These are phyloP conservation scores for Smutsia temminckii DNA, from an alignment of 2,797 vertebrate genomes.

Conservation along the genomic window DNA sequence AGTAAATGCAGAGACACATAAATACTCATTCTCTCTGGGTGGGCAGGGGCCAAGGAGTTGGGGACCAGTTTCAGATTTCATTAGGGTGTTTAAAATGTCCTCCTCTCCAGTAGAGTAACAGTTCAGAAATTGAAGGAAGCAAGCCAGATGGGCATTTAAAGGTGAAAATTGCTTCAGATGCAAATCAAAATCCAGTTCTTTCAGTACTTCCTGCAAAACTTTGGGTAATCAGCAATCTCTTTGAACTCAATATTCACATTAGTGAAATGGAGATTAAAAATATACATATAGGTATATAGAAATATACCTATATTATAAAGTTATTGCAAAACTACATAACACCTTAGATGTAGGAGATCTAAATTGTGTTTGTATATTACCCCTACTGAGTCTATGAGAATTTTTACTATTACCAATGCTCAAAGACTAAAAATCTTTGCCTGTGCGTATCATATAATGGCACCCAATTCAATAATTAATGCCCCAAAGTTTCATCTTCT, in stretches of 20 bases:
- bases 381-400: not conserved
- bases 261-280: not conserved
- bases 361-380: too few relatives aligned
- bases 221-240: not conserved
- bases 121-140: not conserved
- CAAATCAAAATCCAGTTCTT: not conserved
- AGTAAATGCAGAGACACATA: fast-evolving
- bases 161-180: not conserved
- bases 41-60: too few relatives aligned
- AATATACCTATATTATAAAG: too few relatives aligned
- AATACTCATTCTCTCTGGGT: fast-evolving
- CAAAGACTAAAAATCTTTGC: not conserved
- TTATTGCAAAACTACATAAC: not conserved
- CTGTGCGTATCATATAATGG: not conserved
- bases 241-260: not conserved
- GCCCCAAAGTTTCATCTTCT: not conserved
- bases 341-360: too few relatives aligned
- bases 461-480: not conserved
- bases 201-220: not conserved
- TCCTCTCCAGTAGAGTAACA: not conserved
- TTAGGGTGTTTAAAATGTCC: not conserved
- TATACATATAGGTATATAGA: not conserved
- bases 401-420: not conserved
- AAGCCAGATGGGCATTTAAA: not conserved
- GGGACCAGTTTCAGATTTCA: not conserved